These are phyloP conservation scores for Eriocheir sinensis DNA, from an alignment of 1,140 invertebrate species.

Conservation along the genomic window DNA sequence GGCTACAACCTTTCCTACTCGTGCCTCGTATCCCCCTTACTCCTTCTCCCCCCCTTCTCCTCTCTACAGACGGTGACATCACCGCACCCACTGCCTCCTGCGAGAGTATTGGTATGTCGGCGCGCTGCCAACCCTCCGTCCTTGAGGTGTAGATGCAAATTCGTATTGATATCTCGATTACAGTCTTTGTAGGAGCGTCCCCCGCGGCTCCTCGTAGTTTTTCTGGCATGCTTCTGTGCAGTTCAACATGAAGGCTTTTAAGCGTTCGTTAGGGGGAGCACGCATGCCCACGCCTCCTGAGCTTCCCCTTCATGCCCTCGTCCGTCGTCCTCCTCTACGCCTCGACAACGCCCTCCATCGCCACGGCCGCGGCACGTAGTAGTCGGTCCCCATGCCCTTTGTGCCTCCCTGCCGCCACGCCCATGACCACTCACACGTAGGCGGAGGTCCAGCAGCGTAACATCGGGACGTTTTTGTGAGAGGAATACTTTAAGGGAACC, in stretches of 20 bases:
- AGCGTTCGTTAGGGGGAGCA: not conserved
- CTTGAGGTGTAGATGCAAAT: conserved; percentile 15
- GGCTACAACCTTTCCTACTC: not conserved
- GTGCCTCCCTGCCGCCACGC: not conserved
- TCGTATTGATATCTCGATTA: conserved; percentile 25
- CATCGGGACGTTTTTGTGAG: not conserved
- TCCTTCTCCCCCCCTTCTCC: not conserved
- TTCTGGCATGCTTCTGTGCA: not conserved
- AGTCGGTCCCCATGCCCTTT: not conserved
- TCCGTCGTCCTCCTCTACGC: not conserved
- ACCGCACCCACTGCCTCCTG: conserved; percentile 5
- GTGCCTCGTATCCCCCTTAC: not conserved
- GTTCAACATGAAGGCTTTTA: not conserved
- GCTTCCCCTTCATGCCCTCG: not conserved
- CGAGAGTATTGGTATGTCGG: conserved; percentile 13
- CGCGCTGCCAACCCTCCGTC: conserved; percentile 1
- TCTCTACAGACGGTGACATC: not conserved
- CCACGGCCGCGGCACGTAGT: not conserved
- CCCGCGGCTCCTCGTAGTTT: not conserved
- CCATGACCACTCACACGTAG: not conserved
- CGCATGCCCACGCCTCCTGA: not conserved
- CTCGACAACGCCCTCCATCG: not conserved
- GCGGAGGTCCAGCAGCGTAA: not conserved
- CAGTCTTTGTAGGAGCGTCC: not conserved
- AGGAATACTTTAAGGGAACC: not conserved